A percentile compares a stretch with the other conserved stretches of the same genome.
phyloP scores from a whole-genome alignment of 2,113 vertebrate species.

The Malurus alboscapulatus region DNA sequence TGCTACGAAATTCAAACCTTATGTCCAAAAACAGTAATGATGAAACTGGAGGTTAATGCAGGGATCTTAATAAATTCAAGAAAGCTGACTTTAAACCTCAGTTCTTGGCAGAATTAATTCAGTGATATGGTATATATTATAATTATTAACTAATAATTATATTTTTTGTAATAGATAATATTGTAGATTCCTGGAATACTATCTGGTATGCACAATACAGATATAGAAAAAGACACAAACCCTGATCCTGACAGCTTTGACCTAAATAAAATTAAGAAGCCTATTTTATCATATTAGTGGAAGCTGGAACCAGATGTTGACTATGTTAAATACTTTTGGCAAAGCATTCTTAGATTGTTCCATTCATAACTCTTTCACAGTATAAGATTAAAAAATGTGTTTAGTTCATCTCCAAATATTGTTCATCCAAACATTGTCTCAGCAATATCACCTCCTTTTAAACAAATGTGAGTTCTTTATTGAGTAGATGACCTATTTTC shows the following conservation, averaged over 20 bases:
- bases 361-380: neutral
- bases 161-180: neutral
- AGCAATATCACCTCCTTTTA: neutral
- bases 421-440: neutral
- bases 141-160: neutral
- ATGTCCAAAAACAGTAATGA: neutral
- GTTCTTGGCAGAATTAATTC: neutral
- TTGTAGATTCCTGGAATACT: neutral
- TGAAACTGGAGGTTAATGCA: neutral
- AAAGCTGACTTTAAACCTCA: neutral
- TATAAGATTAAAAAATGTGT: neutral
- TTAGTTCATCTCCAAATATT: neutral
- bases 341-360: neutral
- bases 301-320: neutral
- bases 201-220: neutral
- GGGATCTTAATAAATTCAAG: neutral
- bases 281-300: neutral
- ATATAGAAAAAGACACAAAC: neutral
- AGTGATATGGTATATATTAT: neutral
- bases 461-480: neutral
- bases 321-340: neutral
- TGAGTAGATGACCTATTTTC: neutral
- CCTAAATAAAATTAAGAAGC: neutral
- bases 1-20: neutral
- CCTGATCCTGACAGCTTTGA: neutral